A percentile compares a stretch with the other conserved stretches of the same genome.
Evolutionary conservation across 2,113 vertebrate genomes (phyloP).

Genomic region (Aramus guarauna): DNA sequence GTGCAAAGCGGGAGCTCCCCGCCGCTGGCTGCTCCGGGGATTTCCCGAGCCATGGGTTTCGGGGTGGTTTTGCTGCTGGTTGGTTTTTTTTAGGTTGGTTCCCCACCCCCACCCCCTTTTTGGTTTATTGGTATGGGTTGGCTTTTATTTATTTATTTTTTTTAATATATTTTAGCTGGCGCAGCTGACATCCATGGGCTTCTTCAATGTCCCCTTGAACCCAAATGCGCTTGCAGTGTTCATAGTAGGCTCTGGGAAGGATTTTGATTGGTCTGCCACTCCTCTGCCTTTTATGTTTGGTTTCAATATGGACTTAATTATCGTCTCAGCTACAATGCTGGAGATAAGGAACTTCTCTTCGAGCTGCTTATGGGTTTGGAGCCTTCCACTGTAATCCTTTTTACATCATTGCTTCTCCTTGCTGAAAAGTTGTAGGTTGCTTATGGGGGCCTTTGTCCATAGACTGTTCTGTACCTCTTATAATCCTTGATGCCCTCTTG

Average conservation of each 20-base stretch:
- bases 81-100: background rate
- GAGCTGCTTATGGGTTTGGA: background rate
- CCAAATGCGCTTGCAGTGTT: background rate
- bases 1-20: background rate
- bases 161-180: background rate
- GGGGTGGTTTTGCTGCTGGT: background rate
- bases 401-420: background rate
- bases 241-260: background rate
- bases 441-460: background rate
- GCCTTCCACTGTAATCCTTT: background rate
- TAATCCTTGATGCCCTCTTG: background rate
- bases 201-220: background rate
- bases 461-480: background rate
- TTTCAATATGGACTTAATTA: background rate
- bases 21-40: background rate
- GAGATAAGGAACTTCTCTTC: background rate
- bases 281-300: background rate
- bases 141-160: too few species aligned
- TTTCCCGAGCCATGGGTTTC: background rate
- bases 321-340: background rate
- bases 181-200: background rate
- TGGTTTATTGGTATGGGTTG: background rate
- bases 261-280: background rate
- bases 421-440: background rate
- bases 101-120: background rate